Percentiles rank a stretch among this genome's conserved stretches.
Evolutionary conservation across 2,113 vertebrate genomes (phyloP).

Genomic region (Datnioides undecimradiatus): DNA sequence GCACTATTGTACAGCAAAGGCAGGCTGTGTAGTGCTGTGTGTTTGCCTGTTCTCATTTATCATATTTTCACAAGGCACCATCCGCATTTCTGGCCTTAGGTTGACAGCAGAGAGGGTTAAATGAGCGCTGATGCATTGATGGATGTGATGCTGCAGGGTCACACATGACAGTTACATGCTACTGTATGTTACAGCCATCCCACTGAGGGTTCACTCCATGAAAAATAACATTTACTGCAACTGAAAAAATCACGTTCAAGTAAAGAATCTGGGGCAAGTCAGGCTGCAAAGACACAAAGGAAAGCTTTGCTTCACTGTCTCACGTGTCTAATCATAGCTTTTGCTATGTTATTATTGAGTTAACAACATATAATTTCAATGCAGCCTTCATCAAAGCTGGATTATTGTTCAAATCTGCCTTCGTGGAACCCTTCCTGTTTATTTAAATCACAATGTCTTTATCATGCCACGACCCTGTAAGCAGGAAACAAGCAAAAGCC

Average conservation of each 20-base stretch:
- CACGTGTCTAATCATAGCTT: conserved; percentile 19
- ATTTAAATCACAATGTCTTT: conserved; percentile 17
- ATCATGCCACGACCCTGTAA: conserved; percentile 31
- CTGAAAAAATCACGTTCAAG: neutral
- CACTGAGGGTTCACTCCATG: conserved; percentile 2
- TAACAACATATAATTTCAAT: conserved; percentile 27
- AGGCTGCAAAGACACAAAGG: neutral
- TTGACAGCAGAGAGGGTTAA: neutral
- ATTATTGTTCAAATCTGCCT: conserved; percentile 17
- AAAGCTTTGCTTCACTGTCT: neutral
- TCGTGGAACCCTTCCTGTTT: conserved; percentile 16
- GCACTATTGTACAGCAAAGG: neutral
- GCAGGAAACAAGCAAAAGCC: conserved; percentile 39
- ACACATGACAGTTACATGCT: neutral
- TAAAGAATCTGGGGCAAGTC: neutral
- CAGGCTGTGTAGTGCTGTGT: fast-evolving
- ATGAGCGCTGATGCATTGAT: too few relatives aligned
- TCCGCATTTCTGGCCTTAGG: neutral
- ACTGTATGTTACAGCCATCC: neutral
- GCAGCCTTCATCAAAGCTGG: neutral
- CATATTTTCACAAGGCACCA: neutral
- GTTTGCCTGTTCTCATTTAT: neutral
- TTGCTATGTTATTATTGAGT: conserved; percentile 14
- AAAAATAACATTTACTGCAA: neutral
- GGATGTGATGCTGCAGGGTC: conserved; percentile 41